Base-by-base conservation (phyloP, 2,888 invertebrate species). In the Peribatodes rhomboidaria region DNA sequence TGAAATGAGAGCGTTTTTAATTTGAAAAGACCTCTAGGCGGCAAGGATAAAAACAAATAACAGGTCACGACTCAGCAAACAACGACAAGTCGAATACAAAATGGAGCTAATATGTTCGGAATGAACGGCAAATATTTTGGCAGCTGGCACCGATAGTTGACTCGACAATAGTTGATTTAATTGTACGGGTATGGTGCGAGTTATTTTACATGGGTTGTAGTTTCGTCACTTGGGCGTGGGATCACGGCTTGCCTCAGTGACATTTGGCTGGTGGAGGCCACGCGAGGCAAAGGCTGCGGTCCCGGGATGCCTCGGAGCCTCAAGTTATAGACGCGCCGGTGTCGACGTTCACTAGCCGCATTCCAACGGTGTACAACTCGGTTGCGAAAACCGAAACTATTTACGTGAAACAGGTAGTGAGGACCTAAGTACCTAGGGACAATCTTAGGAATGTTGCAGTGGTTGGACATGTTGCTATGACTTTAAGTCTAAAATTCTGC, bases 311-410 rank as follows among this genome's bases (percentile, higher is more conserved):
- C 84, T 77, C 78, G 66, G 75, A 81, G 33, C 33, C 20, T n/a
- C 20, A 14, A 22, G 79, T n/a, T n/a, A n/a, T 68, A 76, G 75
- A 74, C 75, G 78, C 78, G 75, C 76, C 78, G 77, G 76, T 80
- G 79, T 76, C 81, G 79, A 85, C 90, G 84, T 90, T 90, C 90
- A 88, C 90, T 87, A 73, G 77, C 84, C 86, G 84, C 90, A 91
- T 92, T 91, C 91, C 89, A 70, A 68, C 72, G 61, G 74, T 72
- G 73, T 70, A 67, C 68, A 70, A 74, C 73, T 64, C 55, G 53
- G 76, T 88, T 87, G 86, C 87, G 85, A 88, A 88, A 88, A 85
- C 73, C 70, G 62, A 50, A 74, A 78, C 78, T 70, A 76, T 73
- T 73, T 71, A 67, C 69, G 39, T 54, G 66, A 66, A 71, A 68